Evolutionary conservation across 35 echinoderm and acorn worm genomes (phyloP).

Genomic region (Holothuria glaberrima): DNA sequence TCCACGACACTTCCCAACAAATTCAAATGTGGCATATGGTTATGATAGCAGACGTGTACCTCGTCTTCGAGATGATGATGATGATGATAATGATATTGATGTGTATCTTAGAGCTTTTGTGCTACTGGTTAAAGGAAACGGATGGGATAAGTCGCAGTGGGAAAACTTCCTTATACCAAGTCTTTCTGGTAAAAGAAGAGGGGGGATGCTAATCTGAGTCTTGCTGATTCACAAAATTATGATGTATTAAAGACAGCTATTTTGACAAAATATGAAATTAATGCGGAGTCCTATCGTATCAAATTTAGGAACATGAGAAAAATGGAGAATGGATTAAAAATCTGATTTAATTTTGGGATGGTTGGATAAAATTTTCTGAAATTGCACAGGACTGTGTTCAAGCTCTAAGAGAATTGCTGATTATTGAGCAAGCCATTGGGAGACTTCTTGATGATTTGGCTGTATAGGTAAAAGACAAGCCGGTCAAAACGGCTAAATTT

Average conservation of each 20-base stretch:
- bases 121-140: no score
- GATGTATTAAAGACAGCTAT: background rate
- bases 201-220: background rate
- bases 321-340: background rate
- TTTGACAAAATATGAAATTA: background rate
- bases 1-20: no score
- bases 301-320: background rate
- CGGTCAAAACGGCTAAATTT: background rate
- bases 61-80: no score
- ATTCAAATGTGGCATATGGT: no score
- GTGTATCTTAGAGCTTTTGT: no score
- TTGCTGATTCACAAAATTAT: background rate
- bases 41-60: no score
- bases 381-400: background rate
- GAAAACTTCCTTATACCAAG: no score
- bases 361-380: background rate
- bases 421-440: background rate
- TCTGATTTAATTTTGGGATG: background rate
- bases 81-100: no score
- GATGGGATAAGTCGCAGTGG: no score
- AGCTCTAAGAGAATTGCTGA: background rate
- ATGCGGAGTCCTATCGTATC: background rate
- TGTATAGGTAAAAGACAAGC: background rate
- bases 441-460: background rate
- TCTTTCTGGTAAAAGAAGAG: no score